Evolutionary conservation across 1,140 invertebrate species (phyloP).

Genomic region (Tyrophagus putrescentiae): DNA sequence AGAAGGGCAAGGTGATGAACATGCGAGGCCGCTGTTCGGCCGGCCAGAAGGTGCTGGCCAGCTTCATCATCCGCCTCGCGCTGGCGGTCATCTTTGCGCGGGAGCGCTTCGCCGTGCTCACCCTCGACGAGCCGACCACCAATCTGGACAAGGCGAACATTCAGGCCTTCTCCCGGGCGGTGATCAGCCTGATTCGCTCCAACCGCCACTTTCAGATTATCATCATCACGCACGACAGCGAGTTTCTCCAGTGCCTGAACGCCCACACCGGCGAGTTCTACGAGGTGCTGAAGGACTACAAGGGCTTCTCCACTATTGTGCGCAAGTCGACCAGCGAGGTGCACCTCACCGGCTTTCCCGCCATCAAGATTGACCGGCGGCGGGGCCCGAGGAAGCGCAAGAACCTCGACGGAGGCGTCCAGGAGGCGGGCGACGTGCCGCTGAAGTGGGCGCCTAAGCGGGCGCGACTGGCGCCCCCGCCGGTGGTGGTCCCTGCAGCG

Average conservation of each 20-base stretch:
- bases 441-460: no score
- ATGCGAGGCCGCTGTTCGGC: conserved; percentile 94
- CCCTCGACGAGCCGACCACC: conserved; percentile 95
- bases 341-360: no score
- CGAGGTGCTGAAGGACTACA: conserved; percentile 25
- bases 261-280: conserved; percentile 24
- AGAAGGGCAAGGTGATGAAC: conserved; percentile 65
- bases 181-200: conserved; percentile 43
- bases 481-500: no score
- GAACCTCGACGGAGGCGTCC: no score
- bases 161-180: conserved; percentile 61
- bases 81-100: conserved; percentile 84
- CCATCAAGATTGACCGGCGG: no score
- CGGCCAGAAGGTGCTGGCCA: conserved; percentile 86
- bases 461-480: no score
- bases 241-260: conserved; percentile 62
- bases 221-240: conserved; percentile 91
- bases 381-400: no score
- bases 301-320: conserved; percentile 20
- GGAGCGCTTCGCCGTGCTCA: conserved; percentile 82
- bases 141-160: conserved; percentile 89
- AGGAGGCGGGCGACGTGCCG: no score
- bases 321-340: conserved; percentile 4
- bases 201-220: conserved; percentile 84
- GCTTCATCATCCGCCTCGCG: conserved; percentile 84